Evolutionary conservation across 2,888 invertebrate genomes (phyloP).

Genomic region (Phasia obesa): DNA sequence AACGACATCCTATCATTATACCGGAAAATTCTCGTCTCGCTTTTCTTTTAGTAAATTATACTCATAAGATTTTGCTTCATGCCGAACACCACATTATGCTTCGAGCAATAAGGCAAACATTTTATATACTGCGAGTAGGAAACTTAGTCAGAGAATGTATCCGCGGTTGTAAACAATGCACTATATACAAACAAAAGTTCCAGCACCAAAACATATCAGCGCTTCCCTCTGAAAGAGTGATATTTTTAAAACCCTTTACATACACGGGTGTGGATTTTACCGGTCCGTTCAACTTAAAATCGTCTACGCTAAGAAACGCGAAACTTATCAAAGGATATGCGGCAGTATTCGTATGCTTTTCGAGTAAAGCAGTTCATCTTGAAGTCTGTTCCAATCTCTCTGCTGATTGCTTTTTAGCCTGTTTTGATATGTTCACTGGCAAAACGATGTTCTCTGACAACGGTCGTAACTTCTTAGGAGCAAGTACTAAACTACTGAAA

Average conservation of each 20-base stretch:
- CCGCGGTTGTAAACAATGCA: background rate
- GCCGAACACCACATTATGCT: background rate
- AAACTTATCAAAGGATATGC: background rate
- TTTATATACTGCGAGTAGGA: background rate
- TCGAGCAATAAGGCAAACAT: background rate
- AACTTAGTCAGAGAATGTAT: background rate
- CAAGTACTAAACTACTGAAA: background rate
- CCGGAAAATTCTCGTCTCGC: background rate
- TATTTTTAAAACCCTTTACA: background rate
- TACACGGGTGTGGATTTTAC: background rate
- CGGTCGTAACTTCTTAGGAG: background rate
- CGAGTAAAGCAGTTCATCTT: background rate
- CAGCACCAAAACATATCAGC: background rate
- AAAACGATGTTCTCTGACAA: background rate
- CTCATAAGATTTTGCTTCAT: conserved; percentile 6
- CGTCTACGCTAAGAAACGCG: background rate
- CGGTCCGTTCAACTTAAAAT: background rate
- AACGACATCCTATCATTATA: background rate
- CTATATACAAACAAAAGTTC: background rate
- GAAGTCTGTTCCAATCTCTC: background rate
- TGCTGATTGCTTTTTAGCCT: background rate
- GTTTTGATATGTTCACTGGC: background rate
- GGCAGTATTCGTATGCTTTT: too few species aligned
- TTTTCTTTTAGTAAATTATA: background rate
- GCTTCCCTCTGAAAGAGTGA: background rate